Conservation (phyloP, 2,797 vertebrate genomes). For the Urocyon cinereoargenteus region DNA sequence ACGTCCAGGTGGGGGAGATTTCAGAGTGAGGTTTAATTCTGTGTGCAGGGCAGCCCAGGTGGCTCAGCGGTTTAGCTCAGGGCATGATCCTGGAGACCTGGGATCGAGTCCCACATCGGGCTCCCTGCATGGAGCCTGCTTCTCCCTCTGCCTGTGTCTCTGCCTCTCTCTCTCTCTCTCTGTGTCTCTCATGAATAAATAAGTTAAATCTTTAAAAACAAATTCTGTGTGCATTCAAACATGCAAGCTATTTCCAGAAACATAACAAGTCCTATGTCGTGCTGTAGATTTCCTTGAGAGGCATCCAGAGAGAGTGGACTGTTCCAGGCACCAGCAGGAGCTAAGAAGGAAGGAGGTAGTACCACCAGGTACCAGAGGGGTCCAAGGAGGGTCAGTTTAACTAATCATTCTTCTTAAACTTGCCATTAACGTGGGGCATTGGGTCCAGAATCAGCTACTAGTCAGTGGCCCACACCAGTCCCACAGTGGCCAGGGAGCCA, state of each 20-base stretch:
- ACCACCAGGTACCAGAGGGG: constrained; percentile 59
- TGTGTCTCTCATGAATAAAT: too few relatives aligned
- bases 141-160: too few relatives aligned
- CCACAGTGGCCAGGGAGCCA: constrained; percentile 89
- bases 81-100: too few relatives aligned
- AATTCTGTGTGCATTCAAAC: not conserved
- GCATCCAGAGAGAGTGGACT: not conserved
- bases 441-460: constrained; percentile 95
- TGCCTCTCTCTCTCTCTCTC: too few relatives aligned
- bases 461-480: constrained; percentile 93
- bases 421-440: constrained; percentile 94
- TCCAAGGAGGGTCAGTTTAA: constrained; percentile 60
- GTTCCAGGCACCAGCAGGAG: not conserved
- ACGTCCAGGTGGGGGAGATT: not conserved
- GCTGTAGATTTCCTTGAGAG: not conserved
- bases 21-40: not conserved
- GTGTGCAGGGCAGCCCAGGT: not conserved
- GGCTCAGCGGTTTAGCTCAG: too few relatives aligned
- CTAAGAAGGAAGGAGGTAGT: not conserved
- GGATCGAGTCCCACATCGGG: accelerated
- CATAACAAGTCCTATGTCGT: not conserved
- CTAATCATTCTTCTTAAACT: constrained; percentile 93
- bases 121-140: too few relatives aligned
- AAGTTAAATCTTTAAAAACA: too few relatives aligned
- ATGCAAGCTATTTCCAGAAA: not conserved